A percentile compares a stretch with the other conserved stretches of the same genome.
Evolutionary conservation across 2,113 vertebrate species (phyloP).

Genomic region (Philantomba maxwellii): DNA sequence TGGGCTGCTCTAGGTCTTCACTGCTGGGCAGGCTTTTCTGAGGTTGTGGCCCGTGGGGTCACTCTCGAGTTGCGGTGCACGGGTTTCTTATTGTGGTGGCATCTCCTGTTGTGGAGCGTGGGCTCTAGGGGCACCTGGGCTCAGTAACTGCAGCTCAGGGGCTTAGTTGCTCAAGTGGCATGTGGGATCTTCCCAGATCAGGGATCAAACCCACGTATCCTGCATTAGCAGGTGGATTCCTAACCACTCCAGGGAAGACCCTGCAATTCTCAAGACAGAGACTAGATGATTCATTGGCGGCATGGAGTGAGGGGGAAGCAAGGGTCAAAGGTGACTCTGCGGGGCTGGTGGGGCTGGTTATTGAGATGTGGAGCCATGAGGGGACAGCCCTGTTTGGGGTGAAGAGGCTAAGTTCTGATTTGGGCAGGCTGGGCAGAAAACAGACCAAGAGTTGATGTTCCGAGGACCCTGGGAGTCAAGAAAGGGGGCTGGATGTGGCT

Average conservation of each 20-base stretch:
- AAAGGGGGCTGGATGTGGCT: neutral
- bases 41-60: fast-evolving
- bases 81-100: neutral
- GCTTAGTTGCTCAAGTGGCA: neutral
- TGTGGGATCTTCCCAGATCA: neutral
- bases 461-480: neutral
- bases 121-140: neutral
- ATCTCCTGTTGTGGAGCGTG: fast-evolving
- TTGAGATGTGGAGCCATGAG: neutral
- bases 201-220: neutral
- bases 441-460: neutral
- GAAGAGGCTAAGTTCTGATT: neutral
- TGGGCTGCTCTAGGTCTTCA: neutral
- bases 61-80: fast-evolving
- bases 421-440: neutral
- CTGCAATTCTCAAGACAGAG: neutral
- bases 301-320: neutral
- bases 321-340: neutral
- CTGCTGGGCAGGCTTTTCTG: neutral
- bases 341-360: fast-evolving
- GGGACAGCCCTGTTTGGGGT: no score
- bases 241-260: neutral
- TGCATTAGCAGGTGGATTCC: neutral
- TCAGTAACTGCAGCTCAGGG: neutral
- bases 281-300: neutral